Conservation (phyloP, 2,113 vertebrate genomes). For the Cathartes aura region DNA sequence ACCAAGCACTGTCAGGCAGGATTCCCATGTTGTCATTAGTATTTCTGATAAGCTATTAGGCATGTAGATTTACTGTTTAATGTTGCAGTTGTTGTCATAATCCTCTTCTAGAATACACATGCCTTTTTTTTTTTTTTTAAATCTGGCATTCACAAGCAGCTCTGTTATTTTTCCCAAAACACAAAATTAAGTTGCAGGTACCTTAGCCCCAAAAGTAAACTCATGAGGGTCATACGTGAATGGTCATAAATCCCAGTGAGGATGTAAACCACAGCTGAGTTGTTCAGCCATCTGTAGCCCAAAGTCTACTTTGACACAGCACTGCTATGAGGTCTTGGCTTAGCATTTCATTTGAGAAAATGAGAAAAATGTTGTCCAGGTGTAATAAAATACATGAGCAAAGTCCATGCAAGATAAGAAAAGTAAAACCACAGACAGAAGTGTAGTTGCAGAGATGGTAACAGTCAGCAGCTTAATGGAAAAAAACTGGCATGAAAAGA, state of each 20-base stretch:
- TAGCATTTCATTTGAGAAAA: not conserved
- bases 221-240: accelerated
- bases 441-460: not conserved
- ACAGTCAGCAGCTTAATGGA: not conserved
- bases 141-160: not conserved
- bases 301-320: not conserved
- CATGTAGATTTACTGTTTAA: not conserved
- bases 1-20: not conserved
- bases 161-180: not conserved
- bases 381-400: not conserved
- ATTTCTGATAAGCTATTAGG: not conserved
- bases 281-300: not conserved
- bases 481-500: not conserved
- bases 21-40: not conserved
- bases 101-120: not conserved
- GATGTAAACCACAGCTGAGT: not conserved
- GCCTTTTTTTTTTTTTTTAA: not conserved
- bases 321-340: not conserved
- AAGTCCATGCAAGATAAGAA: not conserved
- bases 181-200: not conserved
- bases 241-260: not conserved
- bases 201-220: not conserved
- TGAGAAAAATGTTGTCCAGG: not conserved
- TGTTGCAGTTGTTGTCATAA: not conserved
- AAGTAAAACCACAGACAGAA: not conserved